Base-by-base conservation (phyloP, 2,888 invertebrate genomes). In the Apodemia hepburni region DNA sequence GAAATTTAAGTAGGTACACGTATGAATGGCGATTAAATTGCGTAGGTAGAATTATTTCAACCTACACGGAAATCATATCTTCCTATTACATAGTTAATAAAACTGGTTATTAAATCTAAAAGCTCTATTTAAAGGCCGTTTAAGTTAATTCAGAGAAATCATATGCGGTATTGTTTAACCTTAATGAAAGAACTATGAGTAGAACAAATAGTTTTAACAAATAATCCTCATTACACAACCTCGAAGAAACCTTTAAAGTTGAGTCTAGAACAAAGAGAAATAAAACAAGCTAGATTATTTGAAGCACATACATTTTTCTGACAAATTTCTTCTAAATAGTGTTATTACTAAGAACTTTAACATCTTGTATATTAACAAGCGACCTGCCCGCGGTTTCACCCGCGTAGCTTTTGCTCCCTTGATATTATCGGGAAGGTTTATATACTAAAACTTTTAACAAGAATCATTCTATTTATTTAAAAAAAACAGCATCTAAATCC, bases 141-240 rank as follows among this genome's bases (percentile, higher is more conserved):
- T 7, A 42, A 42, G 42, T n/a, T 42, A 47, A 17, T 47, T 47
- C 17, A 47, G n/a, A 45, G n/a, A 45, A 45, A 45, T 45, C 45
- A 45, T 45, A 45, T 9, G 49, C 27, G 22, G 6, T 1, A 27
- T 18, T 27, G 27, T 29, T 54, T 27, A 22, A 54, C 54, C 12
- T 54, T 18, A 27, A 7, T n/a, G 11, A 27, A 57, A 57, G 22
- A 29, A 27, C 51, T 51, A 22, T 5, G 42, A 45, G n/a, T 45
- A 47, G 8, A 17, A 47, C 29, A 54, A 29, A 54, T 54, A 29
- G 54, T 54, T 54, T 29, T 29, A 29, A 54, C 6, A 27, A 54
- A 15, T 54, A 54, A 54, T 54, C 29, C 54, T 27, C 15, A 27
- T 27, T 54, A 54, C 15, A 54, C 54, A 54, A 54, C 54, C 54